Evolutionary conservation across 2,113 vertebrate species (phyloP).

Genomic region (Otus sunia): DNA sequence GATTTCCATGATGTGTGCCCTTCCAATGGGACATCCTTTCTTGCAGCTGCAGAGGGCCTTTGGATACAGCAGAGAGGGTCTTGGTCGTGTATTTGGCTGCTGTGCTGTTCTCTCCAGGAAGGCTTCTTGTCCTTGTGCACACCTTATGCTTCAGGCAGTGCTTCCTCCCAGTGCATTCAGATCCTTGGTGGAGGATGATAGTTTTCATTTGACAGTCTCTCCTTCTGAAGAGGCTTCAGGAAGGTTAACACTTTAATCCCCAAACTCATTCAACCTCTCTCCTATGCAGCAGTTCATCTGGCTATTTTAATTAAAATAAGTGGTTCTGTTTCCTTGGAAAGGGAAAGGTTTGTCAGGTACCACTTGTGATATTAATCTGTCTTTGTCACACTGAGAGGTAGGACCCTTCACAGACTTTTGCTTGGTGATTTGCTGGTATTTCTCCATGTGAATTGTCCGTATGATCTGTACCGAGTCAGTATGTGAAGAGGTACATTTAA

Average conservation of each 20-base stretch:
- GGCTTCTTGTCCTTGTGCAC: not conserved
- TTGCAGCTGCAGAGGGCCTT: not conserved
- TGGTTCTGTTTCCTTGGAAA: not conserved
- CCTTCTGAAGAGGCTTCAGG: not conserved
- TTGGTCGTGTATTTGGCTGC: not conserved
- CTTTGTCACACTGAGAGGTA: not conserved
- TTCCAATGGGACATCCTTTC: not conserved
- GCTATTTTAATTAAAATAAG: not conserved
- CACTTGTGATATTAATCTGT: not conserved
- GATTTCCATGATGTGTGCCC: not conserved
- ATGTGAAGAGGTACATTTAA: not conserved
- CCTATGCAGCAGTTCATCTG: not conserved
- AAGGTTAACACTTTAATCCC: not conserved
- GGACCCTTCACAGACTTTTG: not conserved
- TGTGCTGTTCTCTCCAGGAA: not conserved
- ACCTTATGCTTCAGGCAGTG: not conserved
- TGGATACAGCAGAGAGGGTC: not conserved
- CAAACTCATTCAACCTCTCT: not conserved
- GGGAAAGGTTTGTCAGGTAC: not conserved
- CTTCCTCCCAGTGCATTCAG: not conserved
- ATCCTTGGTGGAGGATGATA: not conserved
- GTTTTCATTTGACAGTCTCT: not conserved
- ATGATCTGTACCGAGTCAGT: not conserved
- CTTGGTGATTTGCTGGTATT: not conserved
- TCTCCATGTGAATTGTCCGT: not conserved